phyloP scores from a whole-genome alignment of 2,888 invertebrate species.

The Agrochola circellaris region DNA sequence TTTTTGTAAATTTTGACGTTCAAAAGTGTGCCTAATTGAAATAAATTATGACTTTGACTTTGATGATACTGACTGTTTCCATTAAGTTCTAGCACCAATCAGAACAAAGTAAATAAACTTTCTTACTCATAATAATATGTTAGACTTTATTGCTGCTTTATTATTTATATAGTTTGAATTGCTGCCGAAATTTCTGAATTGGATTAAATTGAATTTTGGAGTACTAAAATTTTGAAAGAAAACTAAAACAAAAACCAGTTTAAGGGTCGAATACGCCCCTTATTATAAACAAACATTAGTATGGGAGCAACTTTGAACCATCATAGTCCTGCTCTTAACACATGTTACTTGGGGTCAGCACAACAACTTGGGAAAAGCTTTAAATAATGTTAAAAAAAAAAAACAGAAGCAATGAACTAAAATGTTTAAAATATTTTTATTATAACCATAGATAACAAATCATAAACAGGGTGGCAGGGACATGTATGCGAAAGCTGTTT shows the following conservation, averaged over 20 bases:
- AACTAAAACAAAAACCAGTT: not conserved
- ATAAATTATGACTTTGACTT: no score
- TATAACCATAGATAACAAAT: no score
- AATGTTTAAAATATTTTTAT: not conserved
- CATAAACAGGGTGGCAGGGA: no score
- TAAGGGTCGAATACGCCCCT: not conserved
- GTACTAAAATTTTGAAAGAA: not conserved
- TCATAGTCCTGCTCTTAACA: no score
- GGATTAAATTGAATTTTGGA: not conserved
- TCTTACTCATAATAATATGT: not conserved
- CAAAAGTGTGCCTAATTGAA: no score
- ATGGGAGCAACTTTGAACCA: not conserved
- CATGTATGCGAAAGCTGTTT: no score
- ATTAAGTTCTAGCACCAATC: constrained; percentile 17
- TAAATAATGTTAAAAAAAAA: not conserved
- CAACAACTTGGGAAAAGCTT: not conserved
- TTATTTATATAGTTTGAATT: constrained; percentile 20
- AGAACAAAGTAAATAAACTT: constrained; percentile 24
- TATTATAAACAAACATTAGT: not conserved
- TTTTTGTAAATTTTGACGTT: no score
- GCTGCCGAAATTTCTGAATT: not conserved
- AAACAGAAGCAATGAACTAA: not conserved
- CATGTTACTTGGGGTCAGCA: no score
- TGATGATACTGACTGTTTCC: not conserved
- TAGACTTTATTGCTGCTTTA: not conserved